phyloP scores from a whole-genome alignment of 1,140 invertebrate species.

The Oscheius sp. region DNA sequence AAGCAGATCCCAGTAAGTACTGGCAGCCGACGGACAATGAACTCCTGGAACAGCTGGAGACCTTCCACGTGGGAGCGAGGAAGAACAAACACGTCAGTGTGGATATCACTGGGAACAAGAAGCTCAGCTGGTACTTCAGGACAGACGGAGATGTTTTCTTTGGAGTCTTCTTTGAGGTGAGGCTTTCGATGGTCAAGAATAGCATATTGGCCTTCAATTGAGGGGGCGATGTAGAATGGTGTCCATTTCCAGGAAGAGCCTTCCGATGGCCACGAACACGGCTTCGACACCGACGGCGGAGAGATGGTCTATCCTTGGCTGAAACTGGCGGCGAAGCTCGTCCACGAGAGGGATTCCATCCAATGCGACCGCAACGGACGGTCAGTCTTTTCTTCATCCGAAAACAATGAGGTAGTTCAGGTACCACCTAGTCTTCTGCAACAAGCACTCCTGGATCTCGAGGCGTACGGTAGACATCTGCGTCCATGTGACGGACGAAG shows the following conservation, averaged over 20 bases:
- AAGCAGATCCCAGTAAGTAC: conserved; percentile 36
- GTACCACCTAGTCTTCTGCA: conserved; percentile 55
- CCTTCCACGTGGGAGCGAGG: conserved; percentile 46
- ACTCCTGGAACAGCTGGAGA: conserved; percentile 46
- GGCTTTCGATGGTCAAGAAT: not conserved
- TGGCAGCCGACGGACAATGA: conserved; percentile 45
- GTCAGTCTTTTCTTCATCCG: not conserved
- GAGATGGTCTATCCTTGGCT: conserved; percentile 59
- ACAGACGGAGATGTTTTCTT: conserved; percentile 60
- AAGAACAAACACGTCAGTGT: conserved; percentile 47
- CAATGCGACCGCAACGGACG: conserved; percentile 42
- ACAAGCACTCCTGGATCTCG: conserved; percentile 51
- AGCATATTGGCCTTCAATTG: too few relatives aligned
- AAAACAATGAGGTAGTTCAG: conserved; percentile 6
- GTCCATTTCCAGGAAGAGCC: conserved; percentile 4
- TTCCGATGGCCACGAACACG: not conserved
- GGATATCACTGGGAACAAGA: conserved; percentile 39
- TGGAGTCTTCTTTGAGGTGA: conserved; percentile 54
- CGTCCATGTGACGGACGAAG: conserved; percentile 36
- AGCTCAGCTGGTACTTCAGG: conserved; percentile 56
- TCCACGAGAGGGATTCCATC: conserved; percentile 53
- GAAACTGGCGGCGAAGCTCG: conserved; percentile 55
- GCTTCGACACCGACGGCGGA: conserved; percentile 39
- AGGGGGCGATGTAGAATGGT: too few relatives aligned
- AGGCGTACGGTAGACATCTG: conserved; percentile 39